Base-by-base conservation (phyloP, 2,888 invertebrate species). In the Diabrotica balteata region DNA sequence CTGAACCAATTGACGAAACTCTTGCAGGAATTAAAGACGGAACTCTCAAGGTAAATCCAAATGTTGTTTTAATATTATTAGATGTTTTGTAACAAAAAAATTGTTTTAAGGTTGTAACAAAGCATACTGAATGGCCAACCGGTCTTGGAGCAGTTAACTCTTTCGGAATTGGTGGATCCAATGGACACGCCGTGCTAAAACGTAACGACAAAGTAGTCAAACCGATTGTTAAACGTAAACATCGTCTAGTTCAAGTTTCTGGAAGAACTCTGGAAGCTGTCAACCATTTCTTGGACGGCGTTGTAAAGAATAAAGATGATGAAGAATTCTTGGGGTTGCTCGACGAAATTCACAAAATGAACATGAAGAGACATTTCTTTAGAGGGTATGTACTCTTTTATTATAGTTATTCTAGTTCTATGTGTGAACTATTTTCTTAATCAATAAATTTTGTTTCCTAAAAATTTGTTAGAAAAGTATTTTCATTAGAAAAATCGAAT, bases 191-290 rank as follows among this genome's bases (percentile, higher is more conserved):
- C 17, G 77, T 88, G 49, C 77, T 87, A 46, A 78, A 82, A 70
- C 80, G 84, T 72, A 70, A 69, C 5, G 82, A 80, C 65, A 43
- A 1, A 9, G 46, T 63, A 52, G 42, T 7, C 4, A 60, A 7
- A 66, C 22, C 6, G 5, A 9, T 1, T 7, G 10, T 70, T 72
- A 58, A 64, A 81, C 47, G 84, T 9, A 80, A 22, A 17, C 53
- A 66, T 22, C 66, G 87, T 67, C 76, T 89, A 53, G 84, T 87
- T 52, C 79, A 83, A 43, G 84, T 83, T 67, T 85, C 87, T 51
- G 88, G 88, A 9, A 89, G 97, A 77, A 95, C 94, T 4, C 90
- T 91, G 80, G 90, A 88, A 59, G 92, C 92, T 10, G 91, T 91
- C 44, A 85, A 87, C 70, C 80, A 79, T 61, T 81, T 93, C 75